Evolutionary conservation across 2,797 vertebrate genomes (phyloP).

Genomic region (Chaunax sp.): DNA sequence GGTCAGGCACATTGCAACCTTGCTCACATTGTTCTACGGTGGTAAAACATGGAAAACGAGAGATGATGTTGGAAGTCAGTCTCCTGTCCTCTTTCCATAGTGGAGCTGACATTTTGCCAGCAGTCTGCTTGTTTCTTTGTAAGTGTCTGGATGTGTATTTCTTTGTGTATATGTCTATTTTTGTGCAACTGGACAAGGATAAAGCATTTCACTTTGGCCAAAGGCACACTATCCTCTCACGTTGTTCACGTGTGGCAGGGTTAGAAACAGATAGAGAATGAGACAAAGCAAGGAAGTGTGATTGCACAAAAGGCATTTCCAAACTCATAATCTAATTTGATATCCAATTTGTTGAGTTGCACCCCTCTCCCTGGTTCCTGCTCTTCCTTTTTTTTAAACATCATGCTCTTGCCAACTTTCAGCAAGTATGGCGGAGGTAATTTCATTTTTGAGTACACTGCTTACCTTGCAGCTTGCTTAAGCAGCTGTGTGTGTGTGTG

Average conservation of each 20-base stretch:
- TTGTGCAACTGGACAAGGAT: slow-evolving; percentile 41
- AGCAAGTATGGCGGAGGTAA: slow-evolving; percentile 31
- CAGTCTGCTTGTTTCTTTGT: background rate
- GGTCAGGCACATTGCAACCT: slow-evolving; percentile 10
- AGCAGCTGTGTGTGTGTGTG: slow-evolving; percentile 36
- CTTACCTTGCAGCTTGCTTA: slow-evolving; percentile 58
- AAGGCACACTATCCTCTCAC: slow-evolving; percentile 39
- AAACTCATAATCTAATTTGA: slow-evolving; percentile 67
- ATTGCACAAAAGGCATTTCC: slow-evolving; percentile 58
- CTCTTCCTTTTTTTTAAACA: slow-evolving; percentile 12
- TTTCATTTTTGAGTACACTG: slow-evolving; percentile 50
- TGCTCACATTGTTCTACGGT: slow-evolving; percentile 11
- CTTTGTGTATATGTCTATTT: slow-evolving; percentile 24
- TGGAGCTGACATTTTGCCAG: slow-evolving; percentile 24
- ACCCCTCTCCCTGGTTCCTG: slow-evolving; percentile 12
- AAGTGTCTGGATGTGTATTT: background rate
- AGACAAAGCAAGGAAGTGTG: slow-evolving; percentile 46
- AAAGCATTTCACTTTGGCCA: slow-evolving; percentile 32
- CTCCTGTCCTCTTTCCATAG: slow-evolving; percentile 21
- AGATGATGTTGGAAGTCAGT: slow-evolving; percentile 37
- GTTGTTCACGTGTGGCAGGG: slow-evolving; percentile 55
- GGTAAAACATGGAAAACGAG: slow-evolving; percentile 29
- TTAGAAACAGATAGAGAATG: slow-evolving; percentile 27
- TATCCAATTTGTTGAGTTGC: slow-evolving; percentile 65
- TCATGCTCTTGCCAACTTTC: slow-evolving; percentile 46